Base-by-base conservation (phyloP, 2,113 vertebrate genomes). In the Elanoides forficatus region DNA sequence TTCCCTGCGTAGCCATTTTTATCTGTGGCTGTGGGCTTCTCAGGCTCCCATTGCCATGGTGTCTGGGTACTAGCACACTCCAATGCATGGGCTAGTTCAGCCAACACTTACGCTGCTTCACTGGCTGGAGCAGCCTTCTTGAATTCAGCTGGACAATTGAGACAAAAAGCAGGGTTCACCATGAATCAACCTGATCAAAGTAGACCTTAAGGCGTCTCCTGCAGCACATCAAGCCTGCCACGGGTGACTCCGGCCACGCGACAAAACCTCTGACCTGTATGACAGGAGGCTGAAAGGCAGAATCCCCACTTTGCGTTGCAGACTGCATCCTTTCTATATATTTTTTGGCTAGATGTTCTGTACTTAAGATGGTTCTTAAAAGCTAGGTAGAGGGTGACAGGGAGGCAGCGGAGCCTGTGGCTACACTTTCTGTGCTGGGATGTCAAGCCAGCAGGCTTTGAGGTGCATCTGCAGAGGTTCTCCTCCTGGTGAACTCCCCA, bases 171-270 rank as follows among this genome's bases (percentile, higher is more conserved):
- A n/a, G 55, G 29, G 23, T 56, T 62, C 26, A 14, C 5, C 19
- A 13, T 38, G 21, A 68, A 17, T 78, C 38, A 47, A 36, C 26
- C 34, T 63, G 62, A 67, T 71, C 42, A 45, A 50, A 76, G 72
- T 72, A 88, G 70, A 72, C 42, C 12, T 52, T 36, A 6, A 62
- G 30, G 11, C 5, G 1, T 50, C 21, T 86, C 75, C 52, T 47
- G 45, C 45, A 56, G 86, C 38, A 32, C 23, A 1, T 50, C 58
- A 55, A 47, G 22, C 71, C 38, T 73, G 42, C 40, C 45, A 17
- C 4, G 4, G 59, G 34, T 60, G 68, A 30, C 47, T 38, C 27
- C 1, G 0, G 50, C 62, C 32, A 4, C 4, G 63, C 2, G 2
- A 48, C 74, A 53, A 26, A 71, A 53, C 58, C 56, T 52, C 75